Evolutionary conservation across 1,140 invertebrate species (phyloP), one percentile per base, ranked within the genome.

Genomic region (Drosophila obscura): DNA sequence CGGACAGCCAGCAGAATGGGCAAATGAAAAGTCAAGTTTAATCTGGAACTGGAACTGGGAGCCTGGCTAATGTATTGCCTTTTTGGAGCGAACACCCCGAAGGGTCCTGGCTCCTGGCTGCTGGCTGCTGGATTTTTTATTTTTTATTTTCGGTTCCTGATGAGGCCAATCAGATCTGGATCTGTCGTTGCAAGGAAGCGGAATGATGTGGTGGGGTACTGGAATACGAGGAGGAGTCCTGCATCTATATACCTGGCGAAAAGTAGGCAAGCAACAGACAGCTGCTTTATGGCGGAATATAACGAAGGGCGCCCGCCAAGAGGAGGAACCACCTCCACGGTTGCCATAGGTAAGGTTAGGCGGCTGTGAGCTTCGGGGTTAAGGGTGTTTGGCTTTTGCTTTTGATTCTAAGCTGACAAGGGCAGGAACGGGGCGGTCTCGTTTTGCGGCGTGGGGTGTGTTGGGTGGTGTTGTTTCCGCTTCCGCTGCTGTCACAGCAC

Each of bases 331-430:
- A n/a, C n/a, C n/a, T n/a, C n/a, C n/a, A n/a, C n/a, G n/a, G 35
- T 39, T 39, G 35, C 35, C 35, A 39, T 39, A 13, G 35, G 35
- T 13, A 11, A 39, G 5, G 35, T 0, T 2, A 28, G 11, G 35
- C 4, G 1, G 4, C 11, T 11, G 31, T 35, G 35, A 2, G 35
- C 13, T 39, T 13, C 22, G 53, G 26, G 44, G 35, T 39, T 39
- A 39, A 11, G 13, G 52, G 56, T 28, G n/a, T 57, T 48, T 13
- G 58, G 77, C 58, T 84, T 84, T 84, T 74, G 59, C 58, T 81
- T 87, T 84, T 87, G 75, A 85, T 78, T 75, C 60, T 87, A 87
- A 87, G 82, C 83, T 76, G 82, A 87, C 83, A 84, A 65, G 1
- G 58, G 62, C 55, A 53, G 35, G 11, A 13, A 5, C 35, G 11